phyloP scores from a whole-genome alignment of 2,797 vertebrate species.

The Eulemur rubriventer region DNA sequence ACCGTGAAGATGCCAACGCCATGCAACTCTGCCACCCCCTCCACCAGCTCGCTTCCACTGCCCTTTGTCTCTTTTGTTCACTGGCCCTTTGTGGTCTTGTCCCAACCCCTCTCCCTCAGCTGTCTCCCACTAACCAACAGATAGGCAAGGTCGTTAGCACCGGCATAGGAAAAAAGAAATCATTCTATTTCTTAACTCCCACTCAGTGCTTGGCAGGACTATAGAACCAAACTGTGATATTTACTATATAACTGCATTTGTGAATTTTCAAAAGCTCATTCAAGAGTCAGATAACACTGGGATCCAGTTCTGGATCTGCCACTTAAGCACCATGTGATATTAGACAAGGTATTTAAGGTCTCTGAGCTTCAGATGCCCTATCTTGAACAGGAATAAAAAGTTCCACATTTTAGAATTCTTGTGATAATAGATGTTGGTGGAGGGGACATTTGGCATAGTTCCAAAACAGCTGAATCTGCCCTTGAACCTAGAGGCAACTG shows the following conservation, averaged over 20 bases:
- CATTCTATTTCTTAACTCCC: not conserved
- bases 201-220: not conserved
- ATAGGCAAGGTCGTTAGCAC: not conserved
- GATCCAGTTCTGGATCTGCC: not conserved
- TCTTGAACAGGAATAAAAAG: not conserved
- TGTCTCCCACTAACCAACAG: not conserved
- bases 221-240: not conserved
- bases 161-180: not conserved
- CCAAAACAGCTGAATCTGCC: not conserved
- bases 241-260: not conserved
- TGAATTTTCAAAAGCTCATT: not conserved
- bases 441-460: not conserved
- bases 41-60: not conserved
- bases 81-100: not conserved
- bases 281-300: not conserved
- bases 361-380: not conserved
- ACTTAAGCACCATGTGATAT: not conserved
- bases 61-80: not conserved
- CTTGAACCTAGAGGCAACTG: not conserved
- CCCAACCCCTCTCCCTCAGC: not conserved
- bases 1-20: not conserved
- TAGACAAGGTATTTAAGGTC: not conserved
- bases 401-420: not conserved
- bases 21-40: not conserved
- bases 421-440: not conserved